These are phyloP conservation scores for Sminthurinus aureus DNA, from an alignment of 2,888 invertebrate species.

Conservation along the genomic window DNA sequence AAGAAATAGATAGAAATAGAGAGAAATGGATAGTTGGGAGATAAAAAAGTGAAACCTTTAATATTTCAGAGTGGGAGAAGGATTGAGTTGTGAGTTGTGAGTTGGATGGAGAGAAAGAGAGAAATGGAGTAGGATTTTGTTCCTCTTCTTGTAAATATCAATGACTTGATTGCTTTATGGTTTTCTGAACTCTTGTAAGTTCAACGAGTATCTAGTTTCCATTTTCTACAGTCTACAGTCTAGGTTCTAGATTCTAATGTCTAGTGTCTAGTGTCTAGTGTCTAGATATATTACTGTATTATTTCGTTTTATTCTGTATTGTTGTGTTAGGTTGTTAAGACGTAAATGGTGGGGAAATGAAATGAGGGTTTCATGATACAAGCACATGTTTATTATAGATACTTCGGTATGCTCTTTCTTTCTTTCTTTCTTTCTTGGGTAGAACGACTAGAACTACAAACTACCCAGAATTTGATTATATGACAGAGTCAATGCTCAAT, in stretches of 20 bases:
- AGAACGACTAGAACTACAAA: constrained; percentile 24
- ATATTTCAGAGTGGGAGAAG: neutral
- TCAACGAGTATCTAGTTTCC: constrained; percentile 18
- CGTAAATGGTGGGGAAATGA: constrained; percentile 11
- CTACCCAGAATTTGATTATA: constrained; percentile 11
- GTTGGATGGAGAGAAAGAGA: too few species aligned
- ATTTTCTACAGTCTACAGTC: too few species aligned
- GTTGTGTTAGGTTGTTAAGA: constrained; percentile 6
- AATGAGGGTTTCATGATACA: neutral
- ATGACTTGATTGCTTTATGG: constrained; percentile 45
- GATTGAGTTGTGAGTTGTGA: too few species aligned
- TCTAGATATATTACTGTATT: too few species aligned
- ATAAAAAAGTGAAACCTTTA: constrained; percentile 15
- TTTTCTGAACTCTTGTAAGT: constrained; percentile 36
- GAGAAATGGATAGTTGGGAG: constrained; percentile 14
- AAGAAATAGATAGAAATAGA: neutral
- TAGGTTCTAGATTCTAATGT: too few species aligned
- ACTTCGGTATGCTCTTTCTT: too few species aligned
- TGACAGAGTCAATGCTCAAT: neutral
- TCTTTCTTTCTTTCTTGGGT: too few species aligned
- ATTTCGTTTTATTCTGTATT: neutral
- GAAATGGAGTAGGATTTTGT: neutral
- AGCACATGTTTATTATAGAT: neutral
- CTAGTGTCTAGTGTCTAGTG: neutral
- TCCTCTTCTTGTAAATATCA: constrained; percentile 38